Conservation (phyloP, 2,113 vertebrate species). For the Alexandromys fortis region DNA sequence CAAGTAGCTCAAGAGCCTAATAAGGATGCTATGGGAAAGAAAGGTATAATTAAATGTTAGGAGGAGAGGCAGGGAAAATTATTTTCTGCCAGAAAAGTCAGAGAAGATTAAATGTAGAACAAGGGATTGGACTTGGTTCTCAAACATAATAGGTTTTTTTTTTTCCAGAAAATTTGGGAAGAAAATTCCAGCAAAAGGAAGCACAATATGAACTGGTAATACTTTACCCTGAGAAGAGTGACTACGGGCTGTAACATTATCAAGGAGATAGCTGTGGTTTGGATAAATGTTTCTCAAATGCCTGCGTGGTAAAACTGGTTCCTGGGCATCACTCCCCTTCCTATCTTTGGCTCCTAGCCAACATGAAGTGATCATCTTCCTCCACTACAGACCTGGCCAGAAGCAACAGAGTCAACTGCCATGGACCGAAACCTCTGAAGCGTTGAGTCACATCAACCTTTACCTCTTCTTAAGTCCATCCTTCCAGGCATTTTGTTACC, state of each 20-base stretch:
- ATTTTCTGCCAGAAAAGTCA: neutral
- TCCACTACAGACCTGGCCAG: neutral
- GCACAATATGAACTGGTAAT: neutral
- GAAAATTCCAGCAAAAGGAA: neutral
- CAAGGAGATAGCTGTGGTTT: neutral
- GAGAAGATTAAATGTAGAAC: neutral
- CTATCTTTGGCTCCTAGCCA: neutral
- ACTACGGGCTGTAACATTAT: neutral
- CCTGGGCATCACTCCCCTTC: too few species aligned
- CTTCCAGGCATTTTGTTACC: neutral
- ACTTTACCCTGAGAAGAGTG: neutral
- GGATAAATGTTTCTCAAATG: neutral
- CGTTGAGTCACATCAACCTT: neutral
- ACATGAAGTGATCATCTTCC: neutral
- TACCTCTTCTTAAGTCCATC: neutral
- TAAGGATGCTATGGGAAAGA: neutral
- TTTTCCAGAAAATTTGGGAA: neutral
- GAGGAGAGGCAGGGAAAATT: neutral
- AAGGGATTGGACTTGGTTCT: neutral
- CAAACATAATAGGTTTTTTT: conserved; percentile 21
- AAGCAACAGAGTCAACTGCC: neutral
- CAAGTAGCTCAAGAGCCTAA: neutral
- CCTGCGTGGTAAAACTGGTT: neutral
- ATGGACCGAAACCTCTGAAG: neutral
- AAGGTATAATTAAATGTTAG: neutral